Conservation (phyloP, 1,140 invertebrate genomes). For the Lasaia peninsularis region DNA sequence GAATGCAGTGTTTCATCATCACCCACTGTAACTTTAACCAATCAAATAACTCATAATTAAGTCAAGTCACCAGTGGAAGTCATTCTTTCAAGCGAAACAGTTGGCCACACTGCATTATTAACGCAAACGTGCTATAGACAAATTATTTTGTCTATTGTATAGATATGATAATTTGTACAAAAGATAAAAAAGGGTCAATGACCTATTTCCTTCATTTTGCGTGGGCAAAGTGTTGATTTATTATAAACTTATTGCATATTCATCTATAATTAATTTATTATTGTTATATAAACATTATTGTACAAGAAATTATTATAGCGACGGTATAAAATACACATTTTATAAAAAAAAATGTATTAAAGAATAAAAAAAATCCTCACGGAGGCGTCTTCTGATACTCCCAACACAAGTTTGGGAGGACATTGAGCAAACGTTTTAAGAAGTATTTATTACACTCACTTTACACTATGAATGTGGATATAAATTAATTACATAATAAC, state of each 20-base stretch:
- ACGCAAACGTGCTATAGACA: too few relatives aligned
- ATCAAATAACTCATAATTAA: too few relatives aligned
- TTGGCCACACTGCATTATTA: too few relatives aligned
- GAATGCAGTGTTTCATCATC: too few relatives aligned
- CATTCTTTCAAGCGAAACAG: too few relatives aligned
- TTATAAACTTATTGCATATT: not conserved
- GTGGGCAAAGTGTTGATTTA: too few relatives aligned
- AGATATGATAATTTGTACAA: too few relatives aligned
- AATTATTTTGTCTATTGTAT: too few relatives aligned
- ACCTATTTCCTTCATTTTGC: too few relatives aligned
- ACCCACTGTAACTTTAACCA: too few relatives aligned
- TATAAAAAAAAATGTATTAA: constrained; percentile 1
- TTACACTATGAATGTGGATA: not conserved
- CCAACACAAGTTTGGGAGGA: not conserved
- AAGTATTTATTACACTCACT: not conserved
- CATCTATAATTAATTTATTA: not conserved
- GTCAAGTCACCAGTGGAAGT: too few relatives aligned
- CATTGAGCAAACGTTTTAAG: constrained; percentile 3
- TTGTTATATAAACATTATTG: constrained; percentile 2
- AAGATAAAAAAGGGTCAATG: too few relatives aligned
- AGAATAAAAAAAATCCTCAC: not conserved
- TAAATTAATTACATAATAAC: not conserved
- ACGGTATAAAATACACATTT: not conserved
- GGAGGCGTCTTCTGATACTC: not conserved
- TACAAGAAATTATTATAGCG: not conserved